Conservation (phyloP, 2,797 vertebrate species). For the Lagorchestes hirsutus region DNA sequence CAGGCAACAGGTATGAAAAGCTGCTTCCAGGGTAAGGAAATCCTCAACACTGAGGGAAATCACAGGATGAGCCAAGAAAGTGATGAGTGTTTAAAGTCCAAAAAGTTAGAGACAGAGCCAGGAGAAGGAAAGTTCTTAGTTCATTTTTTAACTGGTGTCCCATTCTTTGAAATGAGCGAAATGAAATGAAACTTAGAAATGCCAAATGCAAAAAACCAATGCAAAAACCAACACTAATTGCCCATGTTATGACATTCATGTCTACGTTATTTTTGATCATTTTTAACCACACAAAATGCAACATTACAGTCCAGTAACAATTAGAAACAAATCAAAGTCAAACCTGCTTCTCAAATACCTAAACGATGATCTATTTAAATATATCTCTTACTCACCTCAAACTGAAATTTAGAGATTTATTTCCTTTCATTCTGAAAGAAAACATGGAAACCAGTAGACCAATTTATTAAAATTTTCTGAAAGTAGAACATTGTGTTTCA, state of each 20-base stretch:
- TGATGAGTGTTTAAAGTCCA: not conserved
- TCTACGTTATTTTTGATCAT: conserved; percentile 1
- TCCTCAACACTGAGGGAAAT: not conserved
- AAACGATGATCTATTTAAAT: not conserved
- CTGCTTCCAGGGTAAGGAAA: not conserved
- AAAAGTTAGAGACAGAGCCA: not conserved
- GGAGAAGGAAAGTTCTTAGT: not conserved
- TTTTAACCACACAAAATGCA: not conserved
- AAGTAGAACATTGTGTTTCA: not conserved
- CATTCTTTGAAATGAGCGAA: conserved; percentile 4
- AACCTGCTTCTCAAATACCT: not conserved
- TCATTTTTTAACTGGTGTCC: conserved; percentile 39
- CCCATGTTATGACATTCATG: not conserved
- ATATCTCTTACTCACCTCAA: not conserved
- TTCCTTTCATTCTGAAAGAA: not conserved
- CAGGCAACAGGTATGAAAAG: not conserved
- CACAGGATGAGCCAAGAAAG: not conserved
- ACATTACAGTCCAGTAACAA: not conserved
- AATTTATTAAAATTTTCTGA: conserved; percentile 46
- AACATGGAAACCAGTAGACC: not conserved
- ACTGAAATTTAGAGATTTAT: not conserved
- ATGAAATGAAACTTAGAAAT: conserved; percentile 12
- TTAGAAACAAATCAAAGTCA: not conserved
- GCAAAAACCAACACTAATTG: not conserved
- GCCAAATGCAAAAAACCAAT: not conserved